phyloP scores from a whole-genome alignment of 2,888 invertebrate genomes.

The Sepiola atlantica region DNA sequence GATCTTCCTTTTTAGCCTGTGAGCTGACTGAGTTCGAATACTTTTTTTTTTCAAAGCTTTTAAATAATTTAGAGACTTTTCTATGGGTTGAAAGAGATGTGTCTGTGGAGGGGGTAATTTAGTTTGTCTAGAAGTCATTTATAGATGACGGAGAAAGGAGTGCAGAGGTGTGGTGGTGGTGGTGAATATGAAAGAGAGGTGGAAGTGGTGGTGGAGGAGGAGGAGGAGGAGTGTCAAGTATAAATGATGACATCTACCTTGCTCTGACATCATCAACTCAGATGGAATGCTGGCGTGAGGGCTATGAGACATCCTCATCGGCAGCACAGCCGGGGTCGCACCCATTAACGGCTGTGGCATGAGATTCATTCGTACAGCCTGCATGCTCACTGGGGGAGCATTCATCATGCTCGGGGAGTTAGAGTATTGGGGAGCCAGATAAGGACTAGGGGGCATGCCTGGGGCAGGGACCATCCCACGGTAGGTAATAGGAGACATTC shows the following conservation, averaged over 20 bases:
- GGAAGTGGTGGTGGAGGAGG: background rate
- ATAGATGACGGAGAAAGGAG: background rate
- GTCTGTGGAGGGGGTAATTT: too few species aligned
- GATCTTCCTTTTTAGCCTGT: too few species aligned
- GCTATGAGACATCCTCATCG: constrained; percentile 18
- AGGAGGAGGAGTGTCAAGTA: constrained; percentile 20
- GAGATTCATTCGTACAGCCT: constrained; percentile 33
- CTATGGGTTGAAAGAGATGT: too few species aligned
- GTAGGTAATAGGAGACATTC: constrained; percentile 42
- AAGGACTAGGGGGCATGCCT: constrained; percentile 35
- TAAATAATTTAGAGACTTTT: too few species aligned
- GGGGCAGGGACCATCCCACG: background rate
- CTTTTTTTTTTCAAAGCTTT: too few species aligned
- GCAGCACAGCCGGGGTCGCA: background rate
- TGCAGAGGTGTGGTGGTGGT: background rate
- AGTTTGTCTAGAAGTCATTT: background rate
- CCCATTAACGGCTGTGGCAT: background rate
- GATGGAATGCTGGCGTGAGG: constrained; percentile 32
- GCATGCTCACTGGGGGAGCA: constrained; percentile 34
- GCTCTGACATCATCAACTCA: background rate
- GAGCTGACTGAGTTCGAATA: too few species aligned
- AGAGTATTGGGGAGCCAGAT: background rate
- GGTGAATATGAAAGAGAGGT: background rate
- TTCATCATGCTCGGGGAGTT: constrained; percentile 24
- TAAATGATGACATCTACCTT: constrained; percentile 37